Base-by-base conservation (phyloP, 37 sponge, comb jelly and placozoan genomes). In the Oscarella lobularis region DNA sequence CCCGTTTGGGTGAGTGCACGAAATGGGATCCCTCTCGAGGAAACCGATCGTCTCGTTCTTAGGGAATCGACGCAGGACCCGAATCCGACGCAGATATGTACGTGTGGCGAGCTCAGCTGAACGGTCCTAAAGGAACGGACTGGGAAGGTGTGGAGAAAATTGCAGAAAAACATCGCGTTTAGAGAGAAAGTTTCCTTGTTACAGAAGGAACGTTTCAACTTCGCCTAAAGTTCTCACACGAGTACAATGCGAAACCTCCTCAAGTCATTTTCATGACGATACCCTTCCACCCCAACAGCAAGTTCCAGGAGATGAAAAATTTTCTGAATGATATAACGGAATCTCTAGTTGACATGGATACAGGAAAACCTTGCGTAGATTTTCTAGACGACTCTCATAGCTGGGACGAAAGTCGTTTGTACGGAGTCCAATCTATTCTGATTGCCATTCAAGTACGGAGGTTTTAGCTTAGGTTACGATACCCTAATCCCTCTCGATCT, bases 211-310 rank as follows among this genome's bases (percentile, higher is more conserved):
- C 87, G 32, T 88, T 91, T 38, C 79, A 81, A 1, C 66, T 88
- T 2, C 9, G 20, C 0, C 36, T 91, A 9, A 29, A 40, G n/a
- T 91, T 87, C 41, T 76, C 32, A 68, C 74, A 76, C 48, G 77
- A 84, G 0, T 92, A 88, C 81, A 92, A 88, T 75, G 76, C 77
- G 0, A 27, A 2, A 3, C 87, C 93, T 4, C 93, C 93, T 30
- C 38, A 37, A 9, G 65, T 88, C 6, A 78, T 85, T 35, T 92
- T 92, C 74, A 75, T 86, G 40, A 92, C 93, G 6, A 81, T 92
- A 34, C 93, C 93, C 6, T 92, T 86, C 54, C 93, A 92, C 67
- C 93, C 93, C 40, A 92, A 92, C 80, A 78, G 91, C 86, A 66
- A 35, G 77, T 36, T 6, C 29, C 31, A 38, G 6, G 30, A 32